Evolutionary conservation across 1,140 invertebrate species (phyloP), one percentile per base, ranked within the genome.

Genomic region (Lucilia sericata): DNA sequence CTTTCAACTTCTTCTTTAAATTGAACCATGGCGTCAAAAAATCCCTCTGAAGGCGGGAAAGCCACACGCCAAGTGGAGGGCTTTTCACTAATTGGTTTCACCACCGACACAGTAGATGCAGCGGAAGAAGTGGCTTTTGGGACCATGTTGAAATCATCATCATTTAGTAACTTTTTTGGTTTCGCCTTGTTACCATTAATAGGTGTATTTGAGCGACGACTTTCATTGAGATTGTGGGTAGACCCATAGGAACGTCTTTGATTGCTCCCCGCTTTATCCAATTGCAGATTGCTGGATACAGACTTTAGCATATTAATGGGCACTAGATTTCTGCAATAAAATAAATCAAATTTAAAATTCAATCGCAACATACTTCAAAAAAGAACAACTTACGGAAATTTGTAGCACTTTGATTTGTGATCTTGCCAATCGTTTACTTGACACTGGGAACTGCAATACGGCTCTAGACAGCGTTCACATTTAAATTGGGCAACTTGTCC

Each of bases 1-100:
- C 13, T 10, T 21, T 80, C 42, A 2, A 13, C 21, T 25, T 60
- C 83, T 81, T 80, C 75, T 8, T 65, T 25, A 70, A 42, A 84
- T 36, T 84, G 83, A 8, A 84, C n/a, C 12, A 84, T 74, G 19
- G 30, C 83, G 21, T 84, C 83, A 55, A 84, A 84, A 30, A 81
- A 84, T 17, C 60, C 78, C 14, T 81, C 34, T n/a, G 49, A 3
- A 17, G 55, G 55, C 1, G 83, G 83, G 47, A 80, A 80, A 51
- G n/a, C n/a, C 10, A 49, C 19, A 51, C 76, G 42, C 76, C 76
- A 80, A 49, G n/a, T 80, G 12, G 9, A n/a, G 2, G 36, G 42
- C 10, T 51, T 80, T 21, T 51, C 76, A 13, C n/a, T 17, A 78
- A 36, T n/a, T 47, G 51, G 34, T 70, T 19, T 70, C 7, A 12